Evolutionary conservation across 2,888 invertebrate species (phyloP).

Genomic region (Biston betularia): DNA sequence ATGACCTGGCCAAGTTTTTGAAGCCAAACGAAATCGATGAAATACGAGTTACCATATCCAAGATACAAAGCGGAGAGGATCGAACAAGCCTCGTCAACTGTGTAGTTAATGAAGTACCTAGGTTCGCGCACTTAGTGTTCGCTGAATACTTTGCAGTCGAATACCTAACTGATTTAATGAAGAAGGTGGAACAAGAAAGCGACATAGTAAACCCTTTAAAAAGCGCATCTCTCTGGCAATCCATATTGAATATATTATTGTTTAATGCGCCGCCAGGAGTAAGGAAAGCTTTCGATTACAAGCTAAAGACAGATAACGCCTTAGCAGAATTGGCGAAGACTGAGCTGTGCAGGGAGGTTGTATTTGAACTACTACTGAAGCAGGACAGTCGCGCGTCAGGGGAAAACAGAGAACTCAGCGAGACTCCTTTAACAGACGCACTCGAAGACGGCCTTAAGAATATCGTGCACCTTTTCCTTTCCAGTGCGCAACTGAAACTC

Average conservation of each 20-base stretch:
- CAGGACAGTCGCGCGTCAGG: conserved; percentile 29
- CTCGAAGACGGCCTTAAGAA: conserved; percentile 50
- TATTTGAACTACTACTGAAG: conserved; percentile 54
- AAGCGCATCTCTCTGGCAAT: conserved; percentile 48
- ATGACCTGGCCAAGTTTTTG: conserved; percentile 50
- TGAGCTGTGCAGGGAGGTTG: conserved; percentile 45
- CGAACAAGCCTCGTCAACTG: conserved; percentile 48
- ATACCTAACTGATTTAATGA: conserved; percentile 45
- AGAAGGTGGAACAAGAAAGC: conserved; percentile 17
- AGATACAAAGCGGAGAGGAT: conserved; percentile 50
- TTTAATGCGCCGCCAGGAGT: conserved; percentile 46
- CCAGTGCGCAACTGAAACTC: conserved; percentile 38
- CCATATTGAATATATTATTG: conserved; percentile 51
- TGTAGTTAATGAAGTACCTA: conserved; percentile 52
- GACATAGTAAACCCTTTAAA: conserved; percentile 18
- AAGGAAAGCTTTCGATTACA: conserved; percentile 55
- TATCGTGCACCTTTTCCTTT: conserved; percentile 46
- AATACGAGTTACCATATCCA: conserved; percentile 47
- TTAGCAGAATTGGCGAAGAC: conserved; percentile 40
- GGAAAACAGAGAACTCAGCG: conserved; percentile 9
- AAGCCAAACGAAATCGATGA: conserved; percentile 50
- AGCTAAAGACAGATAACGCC: conserved; percentile 52
- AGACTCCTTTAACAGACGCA: conserved; percentile 45
- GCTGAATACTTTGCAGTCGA: conserved; percentile 58
- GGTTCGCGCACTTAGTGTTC: conserved; percentile 54